Conservation (phyloP, 2,888 invertebrate genomes). For the Tetranychus piercei region DNA sequence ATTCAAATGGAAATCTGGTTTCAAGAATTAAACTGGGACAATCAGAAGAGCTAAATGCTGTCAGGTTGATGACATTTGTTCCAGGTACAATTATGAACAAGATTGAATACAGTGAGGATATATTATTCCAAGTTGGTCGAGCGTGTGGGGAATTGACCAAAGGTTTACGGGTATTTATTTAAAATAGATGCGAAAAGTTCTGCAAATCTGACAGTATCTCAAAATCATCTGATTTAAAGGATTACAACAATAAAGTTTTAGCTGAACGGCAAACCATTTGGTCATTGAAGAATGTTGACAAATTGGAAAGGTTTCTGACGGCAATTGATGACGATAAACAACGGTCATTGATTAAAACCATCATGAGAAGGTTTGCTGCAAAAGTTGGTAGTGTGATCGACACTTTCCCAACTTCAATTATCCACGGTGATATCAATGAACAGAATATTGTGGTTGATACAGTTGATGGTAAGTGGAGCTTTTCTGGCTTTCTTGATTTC, state of each 20-base stretch:
- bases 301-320: neutral
- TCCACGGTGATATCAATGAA: slow-evolving; percentile 81
- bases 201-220: no score
- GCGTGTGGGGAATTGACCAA: slow-evolving; percentile 42
- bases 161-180: neutral
- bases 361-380: neutral
- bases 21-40: neutral
- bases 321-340: neutral
- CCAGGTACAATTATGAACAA: slow-evolving; percentile 51
- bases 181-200: no score
- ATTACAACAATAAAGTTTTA: neutral
- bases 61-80: slow-evolving; percentile 54
- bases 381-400: slow-evolving; percentile 41
- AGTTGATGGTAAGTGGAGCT: slow-evolving; percentile 33
- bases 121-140: slow-evolving; percentile 53
- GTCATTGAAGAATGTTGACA: neutral
- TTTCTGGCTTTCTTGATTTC: slow-evolving; percentile 62
- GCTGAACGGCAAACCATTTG: neutral
- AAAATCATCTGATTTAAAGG: neutral
- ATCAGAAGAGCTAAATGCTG: slow-evolving; percentile 34
- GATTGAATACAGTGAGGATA: slow-evolving; percentile 41
- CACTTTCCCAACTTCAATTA: slow-evolving; percentile 44
- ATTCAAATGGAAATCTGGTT: neutral
- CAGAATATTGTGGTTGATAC: slow-evolving; percentile 53
- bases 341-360: neutral